Evolutionary conservation across 2,888 invertebrate genomes (phyloP).

Genomic region (Temnothorax ravouxi): DNA sequence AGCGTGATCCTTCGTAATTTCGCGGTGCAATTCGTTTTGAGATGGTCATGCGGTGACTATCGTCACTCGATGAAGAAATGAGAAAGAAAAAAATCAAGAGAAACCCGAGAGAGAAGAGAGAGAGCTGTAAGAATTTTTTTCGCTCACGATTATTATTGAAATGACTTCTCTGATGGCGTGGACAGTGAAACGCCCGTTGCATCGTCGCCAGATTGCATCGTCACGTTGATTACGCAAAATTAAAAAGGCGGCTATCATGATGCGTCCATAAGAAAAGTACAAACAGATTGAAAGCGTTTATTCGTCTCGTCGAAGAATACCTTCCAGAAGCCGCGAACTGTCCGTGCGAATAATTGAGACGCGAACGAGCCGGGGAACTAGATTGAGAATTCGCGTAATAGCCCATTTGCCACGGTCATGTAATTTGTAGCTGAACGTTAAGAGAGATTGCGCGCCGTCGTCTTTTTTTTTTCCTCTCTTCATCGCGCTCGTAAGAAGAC

Average conservation of each 20-base stretch:
- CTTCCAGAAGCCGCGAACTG: conserved; percentile 48
- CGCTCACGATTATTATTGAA: conserved; percentile 27
- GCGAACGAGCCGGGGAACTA: conserved; percentile 40
- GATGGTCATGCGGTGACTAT: conserved; percentile 8
- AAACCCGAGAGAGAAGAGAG: background rate
- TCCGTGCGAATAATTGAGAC: conserved; percentile 44
- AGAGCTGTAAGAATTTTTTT: conserved; percentile 16
- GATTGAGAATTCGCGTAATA: conserved; percentile 51
- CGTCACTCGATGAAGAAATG: background rate
- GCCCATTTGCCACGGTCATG: conserved; percentile 50
- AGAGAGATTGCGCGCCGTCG: conserved; percentile 29
- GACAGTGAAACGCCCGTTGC: conserved; percentile 23
- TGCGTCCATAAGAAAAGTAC: conserved; percentile 26
- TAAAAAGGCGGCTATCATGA: conserved; percentile 46
- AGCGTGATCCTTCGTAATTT: conserved; percentile 31
- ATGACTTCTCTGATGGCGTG: conserved; percentile 24
- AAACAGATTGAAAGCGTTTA: conserved; percentile 46
- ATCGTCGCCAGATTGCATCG: conserved; percentile 26
- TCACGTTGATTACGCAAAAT: conserved; percentile 48
- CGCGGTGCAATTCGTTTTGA: conserved; percentile 29
- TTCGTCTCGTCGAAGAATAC: conserved; percentile 35
- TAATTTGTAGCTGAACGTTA: conserved; percentile 44
- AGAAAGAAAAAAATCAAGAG: background rate
- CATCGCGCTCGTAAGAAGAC: conserved; percentile 18
- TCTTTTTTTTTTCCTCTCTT: background rate